Percentiles rank a stretch among this genome's conserved stretches.
phyloP scores from a whole-genome alignment of 2,113 vertebrate genomes.

The Psilopogon haemacephalus region DNA sequence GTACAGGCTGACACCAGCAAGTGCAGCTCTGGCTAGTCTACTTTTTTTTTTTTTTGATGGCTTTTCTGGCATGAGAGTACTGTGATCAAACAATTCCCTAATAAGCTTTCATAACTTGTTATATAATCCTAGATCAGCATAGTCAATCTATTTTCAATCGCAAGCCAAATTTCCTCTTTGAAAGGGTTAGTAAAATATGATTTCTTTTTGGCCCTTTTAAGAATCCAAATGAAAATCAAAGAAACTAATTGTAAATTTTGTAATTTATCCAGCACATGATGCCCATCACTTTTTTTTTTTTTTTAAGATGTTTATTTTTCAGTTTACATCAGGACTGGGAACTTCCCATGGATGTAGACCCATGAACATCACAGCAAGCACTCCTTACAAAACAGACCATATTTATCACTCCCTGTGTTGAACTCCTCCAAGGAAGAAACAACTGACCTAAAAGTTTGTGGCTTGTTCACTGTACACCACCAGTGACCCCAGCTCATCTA shows the following conservation, averaged over 20 bases:
- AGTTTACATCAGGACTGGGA: not conserved
- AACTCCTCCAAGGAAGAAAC: not conserved
- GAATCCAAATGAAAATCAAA: not conserved
- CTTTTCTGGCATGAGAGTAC: not conserved
- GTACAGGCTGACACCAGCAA: not conserved
- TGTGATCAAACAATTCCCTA: not conserved
- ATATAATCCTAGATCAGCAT: not conserved
- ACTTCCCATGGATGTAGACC: not conserved
- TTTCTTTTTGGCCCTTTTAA: not conserved
- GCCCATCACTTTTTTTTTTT: not conserved
- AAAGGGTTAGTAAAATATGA: not conserved
- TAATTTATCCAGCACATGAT: not conserved
- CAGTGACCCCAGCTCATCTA: conserved; percentile 28
- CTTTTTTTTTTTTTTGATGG: not conserved
- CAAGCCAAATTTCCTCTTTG: not conserved
- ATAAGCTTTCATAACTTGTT: not conserved
- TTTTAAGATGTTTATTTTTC: not conserved
- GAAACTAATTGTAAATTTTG: not conserved
- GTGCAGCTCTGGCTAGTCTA: fast-evolving
- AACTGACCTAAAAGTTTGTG: not conserved
- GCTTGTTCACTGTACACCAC: not conserved
- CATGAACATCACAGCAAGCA: not conserved
- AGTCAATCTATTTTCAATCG: not conserved
- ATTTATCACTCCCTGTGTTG: not conserved
- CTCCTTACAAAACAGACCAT: not conserved